phyloP scores from a whole-genome alignment of 2,113 vertebrate species.

The Empidonax traillii region DNA sequence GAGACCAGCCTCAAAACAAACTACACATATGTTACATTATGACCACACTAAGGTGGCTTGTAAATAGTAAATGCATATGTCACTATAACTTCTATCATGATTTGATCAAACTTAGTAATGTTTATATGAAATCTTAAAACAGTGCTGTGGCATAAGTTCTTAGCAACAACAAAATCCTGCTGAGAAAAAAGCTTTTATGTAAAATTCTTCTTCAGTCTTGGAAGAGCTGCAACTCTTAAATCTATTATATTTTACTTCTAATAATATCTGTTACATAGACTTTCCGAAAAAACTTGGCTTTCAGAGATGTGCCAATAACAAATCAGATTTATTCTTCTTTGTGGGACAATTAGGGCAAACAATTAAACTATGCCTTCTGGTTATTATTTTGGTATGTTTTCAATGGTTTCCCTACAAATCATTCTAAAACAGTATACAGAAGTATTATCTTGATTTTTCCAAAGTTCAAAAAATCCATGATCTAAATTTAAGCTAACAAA shows the following conservation, averaged over 20 bases:
- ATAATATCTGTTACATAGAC: neutral
- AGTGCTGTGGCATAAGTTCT: neutral
- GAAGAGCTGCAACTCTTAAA: neutral
- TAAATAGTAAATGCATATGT: neutral
- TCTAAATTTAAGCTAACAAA: neutral
- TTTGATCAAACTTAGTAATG: neutral
- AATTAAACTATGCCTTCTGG: neutral
- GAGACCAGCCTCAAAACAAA: neutral
- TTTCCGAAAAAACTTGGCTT: neutral
- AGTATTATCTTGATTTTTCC: neutral
- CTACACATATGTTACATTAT: fast-evolving
- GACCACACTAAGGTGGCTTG: neutral
- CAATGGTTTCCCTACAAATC: conserved; percentile 13
- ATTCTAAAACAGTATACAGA: neutral
- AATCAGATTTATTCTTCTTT: neutral
- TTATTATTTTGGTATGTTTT: conserved; percentile 37
- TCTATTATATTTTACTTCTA: neutral
- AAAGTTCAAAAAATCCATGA: conserved; percentile 8
- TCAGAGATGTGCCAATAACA: neutral
- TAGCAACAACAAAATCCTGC: neutral
- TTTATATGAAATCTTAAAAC: neutral
- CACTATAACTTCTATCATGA: neutral
- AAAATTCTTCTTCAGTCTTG: neutral
- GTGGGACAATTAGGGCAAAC: neutral
- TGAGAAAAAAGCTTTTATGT: neutral